phyloP scores from a whole-genome alignment of 2,797 vertebrate species.

The Dipus sagitta region DNA sequence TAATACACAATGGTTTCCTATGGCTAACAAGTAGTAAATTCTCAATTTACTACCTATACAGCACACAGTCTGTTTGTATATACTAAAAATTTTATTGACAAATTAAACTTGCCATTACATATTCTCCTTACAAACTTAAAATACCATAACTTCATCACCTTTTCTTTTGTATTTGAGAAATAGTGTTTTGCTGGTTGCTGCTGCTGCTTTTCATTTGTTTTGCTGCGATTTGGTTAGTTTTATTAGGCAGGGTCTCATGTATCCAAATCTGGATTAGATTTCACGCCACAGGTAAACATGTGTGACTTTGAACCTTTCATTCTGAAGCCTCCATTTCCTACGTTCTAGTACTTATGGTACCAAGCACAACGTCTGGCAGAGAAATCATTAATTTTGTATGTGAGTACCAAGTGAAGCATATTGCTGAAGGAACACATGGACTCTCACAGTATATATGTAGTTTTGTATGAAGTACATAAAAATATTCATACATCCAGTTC shows the following conservation, averaged over 20 bases:
- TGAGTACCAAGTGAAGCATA: background rate
- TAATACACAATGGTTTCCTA: background rate
- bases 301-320: background rate
- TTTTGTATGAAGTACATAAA: background rate
- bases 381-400: background rate
- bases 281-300: too few relatives aligned
- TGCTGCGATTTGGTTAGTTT: background rate
- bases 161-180: background rate
- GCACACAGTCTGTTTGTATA: background rate
- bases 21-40: background rate
- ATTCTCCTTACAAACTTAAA: background rate
- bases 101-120: background rate
- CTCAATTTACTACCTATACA: background rate
- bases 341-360: background rate
- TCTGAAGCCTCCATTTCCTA: background rate
- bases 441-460: background rate
- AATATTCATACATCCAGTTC: background rate
- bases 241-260: background rate
- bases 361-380: background rate
- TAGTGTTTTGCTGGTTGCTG: background rate
- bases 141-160: background rate
- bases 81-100: background rate
- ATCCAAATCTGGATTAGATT: background rate
- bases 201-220: background rate
- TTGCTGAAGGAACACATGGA: background rate